phyloP scores from a whole-genome alignment of 2,888 invertebrate genomes.

The Brassicogethes aeneus region DNA sequence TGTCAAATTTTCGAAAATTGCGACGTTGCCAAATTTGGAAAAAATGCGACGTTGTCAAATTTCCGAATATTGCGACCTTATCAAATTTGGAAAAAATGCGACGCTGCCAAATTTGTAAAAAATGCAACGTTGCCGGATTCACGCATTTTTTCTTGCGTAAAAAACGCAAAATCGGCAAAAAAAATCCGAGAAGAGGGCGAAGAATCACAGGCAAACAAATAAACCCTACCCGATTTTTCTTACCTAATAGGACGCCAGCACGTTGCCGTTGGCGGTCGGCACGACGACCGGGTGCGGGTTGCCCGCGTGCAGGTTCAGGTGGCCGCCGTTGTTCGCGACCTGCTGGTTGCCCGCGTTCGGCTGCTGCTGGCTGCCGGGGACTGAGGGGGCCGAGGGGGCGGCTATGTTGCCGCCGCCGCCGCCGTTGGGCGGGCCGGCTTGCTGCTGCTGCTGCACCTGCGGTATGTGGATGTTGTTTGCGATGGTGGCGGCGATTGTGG shows the following conservation, averaged over 20 bases:
- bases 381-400: background rate
- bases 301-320: constrained; percentile 21
- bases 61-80: no score
- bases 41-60: no score
- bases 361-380: background rate
- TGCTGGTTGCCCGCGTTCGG: constrained; percentile 30
- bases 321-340: background rate
- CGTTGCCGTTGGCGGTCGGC: constrained; percentile 46
- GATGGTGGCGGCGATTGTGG: constrained; percentile 13
- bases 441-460: constrained; percentile 25
- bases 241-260: constrained; percentile 43
- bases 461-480: constrained; percentile 36
- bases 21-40: no score
- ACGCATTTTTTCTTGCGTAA: no score
- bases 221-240: constrained; percentile 6
- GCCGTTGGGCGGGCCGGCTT: no score
- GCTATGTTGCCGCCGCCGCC: constrained; percentile 1
- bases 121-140: no score
- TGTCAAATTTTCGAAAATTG: no score
- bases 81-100: no score
- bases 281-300: constrained; percentile 47
- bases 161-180: no score
- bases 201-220: constrained; percentile 9
- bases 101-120: no score
- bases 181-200: no score